These are phyloP conservation scores for Acronicta aceris DNA, from an alignment of 2,888 invertebrate genomes.

Conservation along the genomic window DNA sequence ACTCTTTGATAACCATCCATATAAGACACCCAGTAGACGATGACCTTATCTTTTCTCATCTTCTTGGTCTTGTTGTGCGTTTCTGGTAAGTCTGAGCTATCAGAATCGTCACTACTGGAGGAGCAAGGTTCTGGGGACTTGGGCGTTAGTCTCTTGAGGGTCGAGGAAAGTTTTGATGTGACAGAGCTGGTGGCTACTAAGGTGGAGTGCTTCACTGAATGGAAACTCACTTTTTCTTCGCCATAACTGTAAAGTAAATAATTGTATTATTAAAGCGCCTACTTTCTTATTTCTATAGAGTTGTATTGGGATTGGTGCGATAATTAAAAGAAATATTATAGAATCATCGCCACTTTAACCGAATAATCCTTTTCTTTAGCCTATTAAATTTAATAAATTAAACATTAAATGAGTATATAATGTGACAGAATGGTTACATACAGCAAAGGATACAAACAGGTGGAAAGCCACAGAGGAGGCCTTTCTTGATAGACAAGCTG, in stretches of 20 bases:
- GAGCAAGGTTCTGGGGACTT: conserved; percentile 86
- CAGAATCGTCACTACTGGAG: conserved; percentile 90
- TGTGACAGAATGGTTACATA: too few species aligned
- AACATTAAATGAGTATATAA: too few species aligned
- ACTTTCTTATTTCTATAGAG: neutral
- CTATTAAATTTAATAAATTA: too few species aligned
- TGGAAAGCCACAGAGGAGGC: too few species aligned
- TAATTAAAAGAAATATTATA: too few species aligned
- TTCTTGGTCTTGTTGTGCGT: conserved; percentile 87
- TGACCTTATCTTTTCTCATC: conserved; percentile 92
- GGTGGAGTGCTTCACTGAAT: conserved; percentile 90
- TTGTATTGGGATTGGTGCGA: too few species aligned
- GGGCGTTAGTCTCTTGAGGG: conserved; percentile 86
- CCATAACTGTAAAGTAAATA: conserved; percentile 84
- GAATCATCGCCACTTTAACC: too few species aligned
- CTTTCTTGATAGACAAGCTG: too few species aligned
- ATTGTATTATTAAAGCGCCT: neutral
- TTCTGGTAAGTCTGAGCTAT: conserved; percentile 82
- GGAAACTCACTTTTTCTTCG: conserved; percentile 92
- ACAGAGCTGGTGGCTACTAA: conserved; percentile 82
- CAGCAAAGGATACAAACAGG: too few species aligned
- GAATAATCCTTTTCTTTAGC: too few species aligned
- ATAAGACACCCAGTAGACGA: conserved; percentile 95
- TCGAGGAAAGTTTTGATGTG: conserved; percentile 88
- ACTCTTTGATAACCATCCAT: conserved; percentile 93